Conservation (phyloP, 1,140 invertebrate genomes). For the Aplysia californica region DNA sequence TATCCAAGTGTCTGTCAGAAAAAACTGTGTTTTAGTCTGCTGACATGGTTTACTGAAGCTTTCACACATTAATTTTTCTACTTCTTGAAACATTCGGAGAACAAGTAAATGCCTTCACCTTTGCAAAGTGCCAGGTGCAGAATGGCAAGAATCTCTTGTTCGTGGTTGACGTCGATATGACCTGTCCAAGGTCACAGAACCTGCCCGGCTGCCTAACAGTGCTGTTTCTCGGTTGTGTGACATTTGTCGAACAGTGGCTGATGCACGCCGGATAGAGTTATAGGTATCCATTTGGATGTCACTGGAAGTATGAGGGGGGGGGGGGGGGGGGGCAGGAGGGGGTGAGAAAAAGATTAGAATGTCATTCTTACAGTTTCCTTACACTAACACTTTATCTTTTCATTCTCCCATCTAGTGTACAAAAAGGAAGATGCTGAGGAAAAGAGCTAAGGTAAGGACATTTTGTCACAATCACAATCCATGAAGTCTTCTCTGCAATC, state of each 20-base stretch:
- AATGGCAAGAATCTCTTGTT: constrained; percentile 1
- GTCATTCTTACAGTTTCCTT: background rate
- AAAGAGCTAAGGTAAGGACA: background rate
- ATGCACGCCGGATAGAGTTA: constrained; percentile 14
- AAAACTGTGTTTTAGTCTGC: too few relatives aligned
- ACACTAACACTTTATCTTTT: background rate
- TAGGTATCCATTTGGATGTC: constrained; percentile 18
- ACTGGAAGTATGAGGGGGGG: background rate
- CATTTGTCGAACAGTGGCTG: constrained; percentile 6
- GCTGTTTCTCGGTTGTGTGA: constrained; percentile 18
- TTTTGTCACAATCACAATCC: background rate
- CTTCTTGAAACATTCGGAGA: background rate
- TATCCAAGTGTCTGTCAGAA: too few relatives aligned
- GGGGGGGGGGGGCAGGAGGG: too few relatives aligned
- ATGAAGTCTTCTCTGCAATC: too few relatives aligned
- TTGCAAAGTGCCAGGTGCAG: constrained; percentile 17
- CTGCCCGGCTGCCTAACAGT: constrained; percentile 10
- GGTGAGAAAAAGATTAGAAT: background rate
- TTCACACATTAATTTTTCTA: background rate
- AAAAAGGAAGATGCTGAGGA: background rate
- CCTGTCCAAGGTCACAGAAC: constrained; percentile 21
- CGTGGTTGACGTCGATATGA: background rate
- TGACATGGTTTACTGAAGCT: too few relatives aligned
- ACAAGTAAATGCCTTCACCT: background rate
- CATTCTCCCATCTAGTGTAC: background rate